Evolutionary conservation across 2,888 invertebrate genomes (phyloP).

Genomic region (Xestia xanthographa): DNA sequence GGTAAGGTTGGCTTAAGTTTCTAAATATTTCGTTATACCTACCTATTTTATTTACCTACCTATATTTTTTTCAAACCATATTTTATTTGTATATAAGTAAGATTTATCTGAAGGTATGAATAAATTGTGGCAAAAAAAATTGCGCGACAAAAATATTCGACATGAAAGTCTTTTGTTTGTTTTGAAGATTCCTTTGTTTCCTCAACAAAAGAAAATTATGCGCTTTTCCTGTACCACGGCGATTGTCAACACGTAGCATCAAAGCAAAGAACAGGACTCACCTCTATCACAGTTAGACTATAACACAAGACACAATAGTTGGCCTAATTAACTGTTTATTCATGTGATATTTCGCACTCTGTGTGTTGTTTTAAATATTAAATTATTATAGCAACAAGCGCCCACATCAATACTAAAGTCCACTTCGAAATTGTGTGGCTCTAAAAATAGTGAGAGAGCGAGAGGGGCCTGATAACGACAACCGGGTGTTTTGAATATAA

Average conservation of each 20-base stretch:
- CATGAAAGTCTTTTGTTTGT: conserved; percentile 26
- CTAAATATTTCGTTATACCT: neutral
- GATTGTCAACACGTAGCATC: conserved; percentile 19
- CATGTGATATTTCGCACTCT: conserved; percentile 35
- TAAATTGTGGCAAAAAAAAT: neutral
- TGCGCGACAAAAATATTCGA: neutral
- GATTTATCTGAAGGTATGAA: too few relatives aligned
- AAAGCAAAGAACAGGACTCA: conserved; percentile 36
- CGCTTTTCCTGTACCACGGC: conserved; percentile 1
- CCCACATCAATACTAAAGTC: conserved; percentile 73
- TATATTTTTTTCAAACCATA: neutral
- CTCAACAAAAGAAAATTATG: conserved; percentile 30
- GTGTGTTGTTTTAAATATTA: conserved; percentile 50
- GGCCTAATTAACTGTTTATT: conserved; percentile 43
- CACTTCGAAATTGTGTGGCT: conserved; percentile 69
- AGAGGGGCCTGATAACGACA: conserved; percentile 72
- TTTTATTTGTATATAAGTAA: neutral
- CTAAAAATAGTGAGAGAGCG: conserved; percentile 78
- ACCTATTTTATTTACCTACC: neutral
- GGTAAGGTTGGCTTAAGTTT: neutral
- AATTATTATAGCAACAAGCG: conserved; percentile 60
- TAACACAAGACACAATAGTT: conserved; percentile 28
- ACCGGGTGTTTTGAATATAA: conserved; percentile 71
- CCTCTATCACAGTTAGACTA: conserved; percentile 25
- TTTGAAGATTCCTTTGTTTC: conserved; percentile 48